These are phyloP conservation scores for Darevskia mixta DNA, from an alignment of 2,797 vertebrate genomes.

Conservation along the genomic window DNA sequence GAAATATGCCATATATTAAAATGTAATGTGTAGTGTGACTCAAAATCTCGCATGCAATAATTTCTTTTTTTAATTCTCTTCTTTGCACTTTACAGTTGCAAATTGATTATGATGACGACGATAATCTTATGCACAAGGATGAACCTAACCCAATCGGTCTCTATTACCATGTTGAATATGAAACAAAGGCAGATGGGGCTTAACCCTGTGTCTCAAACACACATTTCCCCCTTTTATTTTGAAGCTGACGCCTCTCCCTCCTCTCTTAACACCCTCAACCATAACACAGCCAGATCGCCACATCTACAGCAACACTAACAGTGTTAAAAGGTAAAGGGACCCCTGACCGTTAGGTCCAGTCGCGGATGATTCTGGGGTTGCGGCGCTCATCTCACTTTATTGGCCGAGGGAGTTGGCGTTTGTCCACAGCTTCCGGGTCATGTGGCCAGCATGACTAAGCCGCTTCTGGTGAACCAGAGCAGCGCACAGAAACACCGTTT, in stretches of 20 bases:
- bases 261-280: neutral
- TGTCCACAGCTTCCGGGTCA: too few relatives aligned
- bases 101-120: too few relatives aligned
- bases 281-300: neutral
- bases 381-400: too few relatives aligned
- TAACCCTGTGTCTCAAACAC: neutral
- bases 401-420: too few relatives aligned
- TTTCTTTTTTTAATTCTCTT: too few relatives aligned
- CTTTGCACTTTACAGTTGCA: too few relatives aligned
- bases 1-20: neutral
- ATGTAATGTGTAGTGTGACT: neutral
- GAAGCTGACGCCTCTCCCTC: neutral
- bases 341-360: too few relatives aligned
- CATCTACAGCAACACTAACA: neutral
- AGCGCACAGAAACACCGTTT: too few relatives aligned
- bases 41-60: neutral
- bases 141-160: neutral
- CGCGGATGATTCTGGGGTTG: too few relatives aligned
- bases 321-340: too few relatives aligned
- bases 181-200: neutral
- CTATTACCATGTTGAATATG: neutral
- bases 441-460: too few relatives aligned
- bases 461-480: too few relatives aligned
- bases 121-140: neutral
- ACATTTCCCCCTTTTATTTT: neutral